A percentile compares a stretch with the other conserved stretches of the same genome.
Evolutionary conservation across 2,113 vertebrate genomes (phyloP).

Genomic region (Myrmophylax atrothorax): DNA sequence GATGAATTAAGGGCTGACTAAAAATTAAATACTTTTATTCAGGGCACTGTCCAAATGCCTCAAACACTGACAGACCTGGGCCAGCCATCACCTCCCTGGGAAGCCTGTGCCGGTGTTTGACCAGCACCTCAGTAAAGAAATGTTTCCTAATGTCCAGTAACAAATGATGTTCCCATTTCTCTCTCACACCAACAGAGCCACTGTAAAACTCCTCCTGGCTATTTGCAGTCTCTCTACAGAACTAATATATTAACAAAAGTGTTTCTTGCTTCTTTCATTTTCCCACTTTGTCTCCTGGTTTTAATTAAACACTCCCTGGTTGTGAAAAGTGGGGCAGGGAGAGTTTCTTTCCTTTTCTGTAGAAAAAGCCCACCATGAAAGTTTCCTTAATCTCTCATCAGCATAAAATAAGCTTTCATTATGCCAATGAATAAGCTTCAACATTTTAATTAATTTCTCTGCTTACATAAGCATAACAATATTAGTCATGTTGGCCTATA

Average conservation of each 20-base stretch:
- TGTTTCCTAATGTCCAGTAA: not conserved
- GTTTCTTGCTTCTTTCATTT: slow-evolving; percentile 37
- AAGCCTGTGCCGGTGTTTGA: not conserved
- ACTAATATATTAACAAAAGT: not conserved
- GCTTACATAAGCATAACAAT: slow-evolving; percentile 59
- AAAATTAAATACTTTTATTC: not conserved
- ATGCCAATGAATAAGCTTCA: not conserved
- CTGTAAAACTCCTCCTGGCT: not conserved
- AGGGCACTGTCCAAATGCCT: not conserved
- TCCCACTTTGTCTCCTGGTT: not conserved
- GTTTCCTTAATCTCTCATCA: slow-evolving; percentile 48
- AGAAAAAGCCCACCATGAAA: slow-evolving; percentile 28
- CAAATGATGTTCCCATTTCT: not conserved
- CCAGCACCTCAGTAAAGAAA: not conserved
- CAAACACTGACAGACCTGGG: not conserved
- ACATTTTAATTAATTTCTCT: slow-evolving; percentile 67
- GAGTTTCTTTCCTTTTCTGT: not conserved
- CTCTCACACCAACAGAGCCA: not conserved
- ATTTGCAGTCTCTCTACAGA: not conserved
- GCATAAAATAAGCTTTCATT: slow-evolving; percentile 34
- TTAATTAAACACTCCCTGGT: slow-evolving; percentile 35
- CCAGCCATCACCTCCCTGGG: not conserved
- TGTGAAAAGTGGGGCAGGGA: not conserved
- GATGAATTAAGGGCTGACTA: not conserved
- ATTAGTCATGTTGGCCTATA: slow-evolving; percentile 41